These are phyloP conservation scores for Mellilla xanthometata DNA, from an alignment of 2,888 invertebrate species.

Conservation along the genomic window DNA sequence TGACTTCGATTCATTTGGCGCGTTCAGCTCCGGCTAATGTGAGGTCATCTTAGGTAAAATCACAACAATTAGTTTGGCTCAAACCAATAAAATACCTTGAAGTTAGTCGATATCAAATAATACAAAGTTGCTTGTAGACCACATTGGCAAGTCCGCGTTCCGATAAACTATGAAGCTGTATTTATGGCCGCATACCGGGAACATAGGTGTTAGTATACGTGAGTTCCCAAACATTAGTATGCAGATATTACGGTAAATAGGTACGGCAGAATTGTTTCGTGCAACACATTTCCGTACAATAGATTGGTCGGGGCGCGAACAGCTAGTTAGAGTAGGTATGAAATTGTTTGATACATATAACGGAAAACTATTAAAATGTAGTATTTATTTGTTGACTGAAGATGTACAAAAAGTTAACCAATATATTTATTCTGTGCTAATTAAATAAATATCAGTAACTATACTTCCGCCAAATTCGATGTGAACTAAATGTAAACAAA, in stretches of 20 bases:
- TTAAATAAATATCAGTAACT: no score
- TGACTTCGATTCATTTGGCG: no score
- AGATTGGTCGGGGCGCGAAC: constrained; percentile 57
- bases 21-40: no score
- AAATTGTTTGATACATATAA: no score
- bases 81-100: not conserved
- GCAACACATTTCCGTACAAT: constrained; percentile 76
- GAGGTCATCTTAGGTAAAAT: no score
- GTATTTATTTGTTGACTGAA: no score
- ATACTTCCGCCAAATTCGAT: no score
- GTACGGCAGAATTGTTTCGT: constrained; percentile 61
- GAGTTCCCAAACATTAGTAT: constrained; percentile 69
- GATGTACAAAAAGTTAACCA: no score
- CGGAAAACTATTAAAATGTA: no score
- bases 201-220: constrained; percentile 43
- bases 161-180: constrained; percentile 31
- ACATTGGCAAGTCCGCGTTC: constrained; percentile 25
- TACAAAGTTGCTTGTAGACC: constrained; percentile 15
- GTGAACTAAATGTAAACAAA: no score
- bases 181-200: constrained; percentile 30
- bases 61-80: no score
- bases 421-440: no score
- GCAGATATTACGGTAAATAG: constrained; percentile 68
- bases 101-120: constrained; percentile 3
- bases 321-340: constrained; percentile 48